Conservation (phyloP, 2,797 vertebrate species). For the Pelodytes ibericus region DNA sequence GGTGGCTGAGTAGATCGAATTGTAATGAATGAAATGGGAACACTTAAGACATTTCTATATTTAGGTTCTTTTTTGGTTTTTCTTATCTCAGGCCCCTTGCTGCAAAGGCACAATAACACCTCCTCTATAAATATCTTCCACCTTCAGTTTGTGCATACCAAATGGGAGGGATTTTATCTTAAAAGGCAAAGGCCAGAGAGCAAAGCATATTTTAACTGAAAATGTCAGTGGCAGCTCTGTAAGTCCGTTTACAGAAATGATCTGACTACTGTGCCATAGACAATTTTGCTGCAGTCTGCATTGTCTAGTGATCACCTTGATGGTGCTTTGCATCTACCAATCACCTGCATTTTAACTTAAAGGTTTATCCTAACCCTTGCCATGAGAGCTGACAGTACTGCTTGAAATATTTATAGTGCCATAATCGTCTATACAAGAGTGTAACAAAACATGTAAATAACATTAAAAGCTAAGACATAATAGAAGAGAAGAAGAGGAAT, state of each 20-base stretch:
- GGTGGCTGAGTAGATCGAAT: neutral
- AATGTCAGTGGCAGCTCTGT: constrained; percentile 4
- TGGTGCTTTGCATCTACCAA: neutral
- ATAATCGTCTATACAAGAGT: too few species aligned
- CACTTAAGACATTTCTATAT: constrained; percentile 1
- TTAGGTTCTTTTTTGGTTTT: neutral
- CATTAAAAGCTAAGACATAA: too few species aligned
- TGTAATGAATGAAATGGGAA: neutral
- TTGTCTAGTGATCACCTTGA: neutral
- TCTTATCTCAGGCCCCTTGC: neutral
- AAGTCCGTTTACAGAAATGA: constrained; percentile 20
- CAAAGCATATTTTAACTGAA: constrained; percentile 2
- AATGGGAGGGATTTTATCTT: constrained; percentile 19
- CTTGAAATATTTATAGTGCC: neutral
- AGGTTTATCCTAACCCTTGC: too few species aligned
- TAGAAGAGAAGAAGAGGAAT: too few species aligned
- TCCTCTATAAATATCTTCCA: constrained; percentile 17
- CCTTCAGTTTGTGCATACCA: constrained; percentile 1
- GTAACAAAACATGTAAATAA: too few species aligned
- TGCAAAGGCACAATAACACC: neutral
- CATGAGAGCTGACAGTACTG: neutral
- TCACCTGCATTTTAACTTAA: neutral
- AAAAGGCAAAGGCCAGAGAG: neutral
- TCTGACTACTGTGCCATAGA: neutral
- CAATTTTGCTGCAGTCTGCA: neutral